Percentiles rank a stretch among this genome's conserved stretches.
Conservation (phyloP, 2,888 invertebrate genomes). For the Stegana nigrithorax region DNA sequence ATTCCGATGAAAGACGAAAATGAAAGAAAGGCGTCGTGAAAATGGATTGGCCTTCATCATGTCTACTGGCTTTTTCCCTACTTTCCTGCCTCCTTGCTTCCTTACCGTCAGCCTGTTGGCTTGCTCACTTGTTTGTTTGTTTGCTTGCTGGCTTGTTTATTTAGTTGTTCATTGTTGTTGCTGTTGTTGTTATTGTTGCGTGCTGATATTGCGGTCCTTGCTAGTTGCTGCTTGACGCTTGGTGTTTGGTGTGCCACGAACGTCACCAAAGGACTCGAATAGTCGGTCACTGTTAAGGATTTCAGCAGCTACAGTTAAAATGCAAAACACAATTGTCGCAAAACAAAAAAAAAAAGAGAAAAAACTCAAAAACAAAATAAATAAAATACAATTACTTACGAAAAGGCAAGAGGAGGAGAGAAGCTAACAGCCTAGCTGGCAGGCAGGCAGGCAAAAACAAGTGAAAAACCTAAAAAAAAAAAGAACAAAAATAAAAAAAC, state of each 20-base stretch:
- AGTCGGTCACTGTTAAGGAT: slow-evolving; percentile 10
- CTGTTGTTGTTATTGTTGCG: neutral
- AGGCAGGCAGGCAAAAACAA: neutral
- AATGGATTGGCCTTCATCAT: slow-evolving; percentile 18
- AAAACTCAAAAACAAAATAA: neutral
- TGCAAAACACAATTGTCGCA: too few species aligned
- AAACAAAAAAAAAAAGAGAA: too few species aligned
- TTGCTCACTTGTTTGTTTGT: neutral
- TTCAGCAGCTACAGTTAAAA: neutral
- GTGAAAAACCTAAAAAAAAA: neutral
- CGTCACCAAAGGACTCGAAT: neutral
- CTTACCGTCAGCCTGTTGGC: neutral
- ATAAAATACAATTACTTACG: neutral
- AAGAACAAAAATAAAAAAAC: neutral
- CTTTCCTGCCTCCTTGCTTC: neutral
- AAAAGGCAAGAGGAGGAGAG: neutral
- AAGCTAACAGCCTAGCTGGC: neutral
- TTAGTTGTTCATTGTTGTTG: slow-evolving; percentile 3
- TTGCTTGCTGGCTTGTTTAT: slow-evolving; percentile 1
- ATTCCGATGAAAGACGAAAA: neutral
- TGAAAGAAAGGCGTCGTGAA: slow-evolving; percentile 2
- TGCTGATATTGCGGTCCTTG: too few species aligned
- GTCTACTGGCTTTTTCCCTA: neutral
- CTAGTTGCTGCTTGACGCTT: too few species aligned
- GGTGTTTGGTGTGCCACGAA: neutral